phyloP scores from a whole-genome alignment of 2,888 invertebrate species.

The Agrotis clavis region DNA sequence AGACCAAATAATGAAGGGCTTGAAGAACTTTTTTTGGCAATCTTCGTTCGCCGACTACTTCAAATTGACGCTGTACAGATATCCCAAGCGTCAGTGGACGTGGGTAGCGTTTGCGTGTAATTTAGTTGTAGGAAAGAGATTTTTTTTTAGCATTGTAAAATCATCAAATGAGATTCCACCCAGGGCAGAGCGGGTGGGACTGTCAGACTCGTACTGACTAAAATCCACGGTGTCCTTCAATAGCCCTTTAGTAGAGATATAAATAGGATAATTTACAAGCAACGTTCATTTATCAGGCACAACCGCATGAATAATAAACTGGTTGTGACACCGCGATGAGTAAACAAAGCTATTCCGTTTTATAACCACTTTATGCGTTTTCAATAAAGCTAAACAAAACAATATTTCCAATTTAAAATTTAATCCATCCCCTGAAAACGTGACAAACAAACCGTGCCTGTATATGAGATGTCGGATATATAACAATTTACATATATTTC shows the following conservation, averaged over 20 bases:
- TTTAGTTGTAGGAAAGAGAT: slow-evolving; percentile 17
- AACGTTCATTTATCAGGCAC: slow-evolving; percentile 50
- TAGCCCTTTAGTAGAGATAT: slow-evolving; percentile 7
- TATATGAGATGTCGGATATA: slow-evolving; percentile 38
- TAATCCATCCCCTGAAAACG: slow-evolving; percentile 52
- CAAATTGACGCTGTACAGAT: slow-evolving; percentile 20
- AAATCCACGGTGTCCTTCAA: no score
- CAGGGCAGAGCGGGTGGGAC: no score
- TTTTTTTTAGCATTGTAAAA: no score
- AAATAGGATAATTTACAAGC: slow-evolving; percentile 59
- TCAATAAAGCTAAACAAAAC: slow-evolving; percentile 60
- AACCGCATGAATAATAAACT: slow-evolving; percentile 67
- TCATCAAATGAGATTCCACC: no score
- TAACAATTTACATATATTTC: slow-evolving; percentile 54
- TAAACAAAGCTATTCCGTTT: slow-evolving; percentile 67
- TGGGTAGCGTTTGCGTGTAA: slow-evolving; percentile 21
- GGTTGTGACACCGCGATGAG: slow-evolving; percentile 59
- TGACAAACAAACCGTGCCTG: slow-evolving; percentile 58
- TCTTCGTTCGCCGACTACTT: slow-evolving; percentile 15
- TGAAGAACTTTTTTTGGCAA: slow-evolving; percentile 29
- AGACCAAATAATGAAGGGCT: no score
- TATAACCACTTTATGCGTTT: slow-evolving; percentile 60
- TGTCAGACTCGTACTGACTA: no score
- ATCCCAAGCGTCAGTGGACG: slow-evolving; percentile 25
- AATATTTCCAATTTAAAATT: slow-evolving; percentile 66